Evolutionary conservation across 2,888 invertebrate species (phyloP).

Genomic region (Ornithoptera priamus): DNA sequence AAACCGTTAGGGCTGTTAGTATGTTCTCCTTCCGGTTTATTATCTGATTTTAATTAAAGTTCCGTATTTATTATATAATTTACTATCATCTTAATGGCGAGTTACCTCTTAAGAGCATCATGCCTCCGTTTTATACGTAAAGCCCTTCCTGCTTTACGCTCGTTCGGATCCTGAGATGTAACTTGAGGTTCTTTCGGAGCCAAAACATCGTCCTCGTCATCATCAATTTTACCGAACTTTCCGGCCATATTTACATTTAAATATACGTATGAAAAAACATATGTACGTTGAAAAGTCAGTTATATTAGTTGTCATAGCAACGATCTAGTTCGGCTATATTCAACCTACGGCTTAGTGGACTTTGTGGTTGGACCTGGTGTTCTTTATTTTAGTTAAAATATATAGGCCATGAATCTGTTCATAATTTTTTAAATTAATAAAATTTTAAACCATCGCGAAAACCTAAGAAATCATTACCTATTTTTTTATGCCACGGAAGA

Average conservation of each 20-base stretch:
- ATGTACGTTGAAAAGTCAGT: conserved; percentile 11
- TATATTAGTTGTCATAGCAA: conserved; percentile 22
- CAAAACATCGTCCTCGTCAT: conserved; percentile 68
- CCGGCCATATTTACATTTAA: conserved; percentile 45
- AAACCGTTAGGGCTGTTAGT: neutral
- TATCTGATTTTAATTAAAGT: neutral
- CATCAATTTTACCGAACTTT: conserved; percentile 49
- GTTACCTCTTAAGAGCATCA: conserved; percentile 80
- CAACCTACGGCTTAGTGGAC: too few species aligned
- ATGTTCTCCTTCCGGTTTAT: neutral
- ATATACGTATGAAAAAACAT: neutral
- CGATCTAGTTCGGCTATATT: neutral
- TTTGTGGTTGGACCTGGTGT: too few species aligned
- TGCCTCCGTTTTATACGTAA: conserved; percentile 83
- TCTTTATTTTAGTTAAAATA: too few species aligned
- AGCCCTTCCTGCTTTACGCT: conserved; percentile 85
- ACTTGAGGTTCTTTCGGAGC: conserved; percentile 80
- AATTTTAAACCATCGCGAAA: too few species aligned
- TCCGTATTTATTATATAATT: neutral
- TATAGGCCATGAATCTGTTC: too few species aligned
- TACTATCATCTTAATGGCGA: neutral
- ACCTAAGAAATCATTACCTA: too few species aligned
- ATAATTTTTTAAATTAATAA: too few species aligned
- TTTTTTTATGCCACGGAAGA: too few species aligned
- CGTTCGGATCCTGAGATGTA: conserved; percentile 82